Base-by-base conservation (phyloP, 2,797 vertebrate genomes). In the Meda fulgida region DNA sequence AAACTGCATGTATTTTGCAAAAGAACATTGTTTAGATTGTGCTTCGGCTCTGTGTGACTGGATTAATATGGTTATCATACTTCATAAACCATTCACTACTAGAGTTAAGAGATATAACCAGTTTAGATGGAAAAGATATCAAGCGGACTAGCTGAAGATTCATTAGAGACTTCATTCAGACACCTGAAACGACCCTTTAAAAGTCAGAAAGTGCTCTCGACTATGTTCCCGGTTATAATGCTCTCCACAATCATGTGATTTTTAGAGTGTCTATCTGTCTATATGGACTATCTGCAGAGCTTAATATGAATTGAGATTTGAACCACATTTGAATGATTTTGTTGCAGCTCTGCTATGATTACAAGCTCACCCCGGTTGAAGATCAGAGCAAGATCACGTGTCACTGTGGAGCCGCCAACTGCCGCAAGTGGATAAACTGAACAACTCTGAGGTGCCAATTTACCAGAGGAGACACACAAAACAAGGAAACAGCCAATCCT, bases 391-490 rank as follows among this genome's bases (percentile, higher is more conserved):
- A 98, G 95, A 97, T 97, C 71, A 96, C 97, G 55, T 99, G 98
- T 93, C 97, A 98, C 95, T 99, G 98, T 87, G 97, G 97, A 87
- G 96, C 97, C 81, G 95, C 97, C 26, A 98, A 98, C 95, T 99
- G 98, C 96, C 97, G 97, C 87, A 99, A 99, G 93, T 99, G 98
- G 98, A 97, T 99, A 93, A 99, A 99, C 95, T 99, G 94, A 95
- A 85, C 91, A 84, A 73, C 73, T 88, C 88, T 90, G 90, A 87
- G 92, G 95, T 91, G 89, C 92, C 93, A 93, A 89, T 87, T 92
- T 93, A 87, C 95, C 95, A 94, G 88, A 92, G 91, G 93, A 91
- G 93, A 90, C 73, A 69, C 72, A 92, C 86, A 71, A 86, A 92
- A 85, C 92, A 87, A 91, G 89, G 88, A 88, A 89, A 80, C 86